phyloP scores from a whole-genome alignment of 2,113 vertebrate species.

The Turdus rufiventris region DNA sequence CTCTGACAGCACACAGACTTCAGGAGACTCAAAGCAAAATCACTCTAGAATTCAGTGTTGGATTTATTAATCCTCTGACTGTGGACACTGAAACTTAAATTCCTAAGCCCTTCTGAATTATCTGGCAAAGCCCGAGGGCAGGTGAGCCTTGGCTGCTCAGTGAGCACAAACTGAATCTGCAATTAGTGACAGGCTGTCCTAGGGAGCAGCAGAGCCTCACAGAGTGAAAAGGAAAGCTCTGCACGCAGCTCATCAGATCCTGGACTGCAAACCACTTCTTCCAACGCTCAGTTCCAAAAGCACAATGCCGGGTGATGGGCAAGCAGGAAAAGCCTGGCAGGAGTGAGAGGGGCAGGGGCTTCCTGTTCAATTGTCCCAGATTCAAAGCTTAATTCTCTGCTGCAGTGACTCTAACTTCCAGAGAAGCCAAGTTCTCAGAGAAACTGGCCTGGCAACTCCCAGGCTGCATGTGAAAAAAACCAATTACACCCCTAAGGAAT shows the following conservation, averaged over 20 bases:
- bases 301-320: rapidly evolving
- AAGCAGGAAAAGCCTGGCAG: background rate
- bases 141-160: background rate
- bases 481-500: background rate
- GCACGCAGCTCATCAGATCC: rapidly evolving
- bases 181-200: background rate
- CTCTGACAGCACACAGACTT: background rate
- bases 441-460: background rate
- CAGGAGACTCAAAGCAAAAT: background rate
- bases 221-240: rapidly evolving
- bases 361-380: background rate
- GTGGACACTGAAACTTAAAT: background rate
- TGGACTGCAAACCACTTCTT: background rate
- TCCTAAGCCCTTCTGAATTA: background rate
- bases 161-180: background rate
- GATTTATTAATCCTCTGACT: background rate
- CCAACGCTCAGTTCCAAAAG: background rate
- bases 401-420: background rate
- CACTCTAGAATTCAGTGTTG: background rate
- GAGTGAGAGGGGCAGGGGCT: background rate
- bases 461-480: background rate
- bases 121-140: background rate
- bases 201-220: background rate
- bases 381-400: background rate
- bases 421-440: background rate